Conservation (phyloP, 1,140 invertebrate species). For the Charaxes varanes region DNA sequence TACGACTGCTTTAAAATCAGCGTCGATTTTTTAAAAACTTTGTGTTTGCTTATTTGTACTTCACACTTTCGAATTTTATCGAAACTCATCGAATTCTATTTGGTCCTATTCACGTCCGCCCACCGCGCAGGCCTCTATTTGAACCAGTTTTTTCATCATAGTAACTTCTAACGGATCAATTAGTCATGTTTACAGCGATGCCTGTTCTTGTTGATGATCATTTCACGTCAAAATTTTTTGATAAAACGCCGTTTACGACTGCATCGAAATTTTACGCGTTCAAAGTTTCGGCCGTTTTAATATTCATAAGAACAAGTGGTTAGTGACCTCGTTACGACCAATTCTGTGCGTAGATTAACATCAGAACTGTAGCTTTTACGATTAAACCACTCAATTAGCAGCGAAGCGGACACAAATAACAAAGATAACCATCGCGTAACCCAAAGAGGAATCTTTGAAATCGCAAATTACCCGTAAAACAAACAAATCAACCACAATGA, state of each 20-base stretch:
- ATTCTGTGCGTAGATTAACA: slow-evolving; percentile 56
- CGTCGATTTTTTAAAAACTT: slow-evolving; percentile 1
- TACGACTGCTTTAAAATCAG: background rate
- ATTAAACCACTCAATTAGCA: slow-evolving; percentile 55
- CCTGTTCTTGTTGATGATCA: slow-evolving; percentile 29
- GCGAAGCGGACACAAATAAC: slow-evolving; percentile 30
- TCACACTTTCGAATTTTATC: slow-evolving; percentile 20
- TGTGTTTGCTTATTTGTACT: slow-evolving; percentile 12
- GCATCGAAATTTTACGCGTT: slow-evolving; percentile 38
- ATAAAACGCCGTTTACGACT: slow-evolving; percentile 43
- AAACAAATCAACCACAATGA: slow-evolving; percentile 54
- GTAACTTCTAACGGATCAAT: slow-evolving; percentile 27
- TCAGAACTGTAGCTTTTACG: slow-evolving; percentile 41
- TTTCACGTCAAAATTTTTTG: slow-evolving; percentile 31
- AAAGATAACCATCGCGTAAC: slow-evolving; percentile 36
- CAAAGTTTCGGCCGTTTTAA: slow-evolving; percentile 34
- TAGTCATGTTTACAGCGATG: slow-evolving; percentile 27
- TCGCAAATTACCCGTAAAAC: slow-evolving; percentile 67
- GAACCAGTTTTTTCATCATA: slow-evolving; percentile 23
- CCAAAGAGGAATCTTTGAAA: slow-evolving; percentile 32
- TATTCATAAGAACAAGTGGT: slow-evolving; percentile 58
- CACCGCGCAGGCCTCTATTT: slow-evolving; percentile 17
- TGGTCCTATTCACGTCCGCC: slow-evolving; percentile 21
- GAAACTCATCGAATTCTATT: slow-evolving; percentile 20
- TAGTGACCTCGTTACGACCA: slow-evolving; percentile 54